Conservation (phyloP, 2,888 invertebrate species). For the Drosophila algonquin region DNA sequence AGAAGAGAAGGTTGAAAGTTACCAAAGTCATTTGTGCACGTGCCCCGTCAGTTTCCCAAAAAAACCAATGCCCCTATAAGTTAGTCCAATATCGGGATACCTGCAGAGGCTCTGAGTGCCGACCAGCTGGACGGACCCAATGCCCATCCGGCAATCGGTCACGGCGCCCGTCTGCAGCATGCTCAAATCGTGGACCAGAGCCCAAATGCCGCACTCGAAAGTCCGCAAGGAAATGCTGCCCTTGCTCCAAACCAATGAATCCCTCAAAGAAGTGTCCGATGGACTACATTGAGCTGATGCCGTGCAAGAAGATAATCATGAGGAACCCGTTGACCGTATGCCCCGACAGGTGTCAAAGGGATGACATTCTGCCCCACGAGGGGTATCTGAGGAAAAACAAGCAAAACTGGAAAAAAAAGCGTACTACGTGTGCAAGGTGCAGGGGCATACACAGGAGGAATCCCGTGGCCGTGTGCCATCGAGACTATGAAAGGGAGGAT, state of each 20-base stretch:
- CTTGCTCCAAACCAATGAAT: not conserved
- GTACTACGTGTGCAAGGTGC: not conserved
- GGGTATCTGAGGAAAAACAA: not conserved
- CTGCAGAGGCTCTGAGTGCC: not conserved
- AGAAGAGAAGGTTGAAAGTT: not conserved
- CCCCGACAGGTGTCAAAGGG: not conserved
- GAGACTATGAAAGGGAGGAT: not conserved
- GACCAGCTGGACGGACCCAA: too few species aligned
- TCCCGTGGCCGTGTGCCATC: too few species aligned
- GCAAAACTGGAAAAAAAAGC: not conserved
- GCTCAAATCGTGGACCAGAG: not conserved
- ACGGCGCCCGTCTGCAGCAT: not conserved
- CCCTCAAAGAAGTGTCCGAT: not conserved
- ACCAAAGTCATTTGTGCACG: not conserved
- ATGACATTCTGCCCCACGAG: not conserved
- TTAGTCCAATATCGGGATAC: rapidly evolving
- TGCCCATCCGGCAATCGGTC: not conserved
- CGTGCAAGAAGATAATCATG: not conserved
- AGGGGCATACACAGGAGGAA: too few species aligned
- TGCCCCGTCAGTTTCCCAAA: not conserved
- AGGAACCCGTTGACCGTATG: not conserved
- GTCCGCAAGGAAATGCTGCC: not conserved
- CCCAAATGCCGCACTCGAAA: too few species aligned
- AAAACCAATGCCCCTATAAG: not conserved
- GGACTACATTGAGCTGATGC: not conserved